phyloP scores from a whole-genome alignment of 2,113 vertebrate species.

The Rhinolophus ferrumequinum region DNA sequence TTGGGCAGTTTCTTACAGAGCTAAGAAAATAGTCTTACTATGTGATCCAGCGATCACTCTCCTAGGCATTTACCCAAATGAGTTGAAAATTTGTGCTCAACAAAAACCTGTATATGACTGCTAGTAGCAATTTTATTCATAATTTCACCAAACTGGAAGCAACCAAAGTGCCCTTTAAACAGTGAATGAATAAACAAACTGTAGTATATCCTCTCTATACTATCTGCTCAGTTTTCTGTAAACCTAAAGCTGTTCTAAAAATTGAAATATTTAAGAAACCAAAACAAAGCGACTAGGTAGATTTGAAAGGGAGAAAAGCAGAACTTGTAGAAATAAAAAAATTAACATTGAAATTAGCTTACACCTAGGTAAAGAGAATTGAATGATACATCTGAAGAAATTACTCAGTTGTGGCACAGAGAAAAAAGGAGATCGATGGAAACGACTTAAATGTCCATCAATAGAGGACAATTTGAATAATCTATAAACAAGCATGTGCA shows the following conservation, averaged over 20 bases:
- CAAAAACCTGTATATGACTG: neutral
- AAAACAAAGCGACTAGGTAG: neutral
- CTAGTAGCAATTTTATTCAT: neutral
- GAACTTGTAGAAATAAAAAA: conserved; percentile 24
- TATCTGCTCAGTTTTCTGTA: neutral
- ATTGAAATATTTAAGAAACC: neutral
- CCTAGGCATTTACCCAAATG: neutral
- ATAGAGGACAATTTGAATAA: neutral
- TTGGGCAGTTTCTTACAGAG: neutral
- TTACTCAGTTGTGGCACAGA: neutral
- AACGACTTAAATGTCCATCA: neutral
- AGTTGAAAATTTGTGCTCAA: neutral
- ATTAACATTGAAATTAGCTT: neutral
- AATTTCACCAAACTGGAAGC: neutral
- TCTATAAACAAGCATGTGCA: neutral
- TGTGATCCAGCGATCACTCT: neutral
- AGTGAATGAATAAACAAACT: neutral
- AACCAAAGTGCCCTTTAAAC: neutral
- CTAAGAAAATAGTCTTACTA: neutral
- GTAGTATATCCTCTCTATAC: neutral
- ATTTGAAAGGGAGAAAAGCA: conserved; percentile 14
- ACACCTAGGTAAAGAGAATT: neutral
- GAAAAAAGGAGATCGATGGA: neutral
- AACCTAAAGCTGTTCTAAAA: neutral
- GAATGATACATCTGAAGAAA: neutral